phyloP scores from a whole-genome alignment of 1,140 invertebrate genomes.

The Heliconius hermathena region DNA sequence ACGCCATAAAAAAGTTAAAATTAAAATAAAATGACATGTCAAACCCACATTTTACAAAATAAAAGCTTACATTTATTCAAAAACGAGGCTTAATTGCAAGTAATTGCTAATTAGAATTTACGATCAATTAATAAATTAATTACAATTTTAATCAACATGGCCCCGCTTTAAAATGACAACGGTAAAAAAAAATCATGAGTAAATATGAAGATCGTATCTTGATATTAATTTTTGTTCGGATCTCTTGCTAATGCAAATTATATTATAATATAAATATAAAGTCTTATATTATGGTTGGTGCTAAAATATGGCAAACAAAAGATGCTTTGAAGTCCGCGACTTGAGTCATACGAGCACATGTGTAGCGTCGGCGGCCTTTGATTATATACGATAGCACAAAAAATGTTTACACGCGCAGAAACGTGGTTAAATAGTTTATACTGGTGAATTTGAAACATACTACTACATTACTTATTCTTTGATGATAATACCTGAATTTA shows the following conservation, averaged over 20 bases:
- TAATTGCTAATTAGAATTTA: slow-evolving; percentile 14
- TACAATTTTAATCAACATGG: slow-evolving; percentile 2
- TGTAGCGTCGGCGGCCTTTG: slow-evolving; percentile 12
- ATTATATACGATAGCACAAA: slow-evolving; percentile 17
- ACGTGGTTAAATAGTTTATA: neutral
- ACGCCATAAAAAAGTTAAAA: neutral
- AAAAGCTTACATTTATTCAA: neutral
- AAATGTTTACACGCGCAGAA: slow-evolving; percentile 28
- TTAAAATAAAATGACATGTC: too few species aligned
- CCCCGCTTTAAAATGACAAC: neutral
- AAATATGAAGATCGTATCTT: neutral
- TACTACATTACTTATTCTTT: neutral
- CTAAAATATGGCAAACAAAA: slow-evolving; percentile 24
- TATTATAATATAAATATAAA: neutral
- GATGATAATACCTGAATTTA: neutral
- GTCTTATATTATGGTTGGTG: neutral
- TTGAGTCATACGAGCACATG: slow-evolving; percentile 11
- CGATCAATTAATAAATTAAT: slow-evolving; percentile 10
- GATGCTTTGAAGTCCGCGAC: slow-evolving; percentile 18
- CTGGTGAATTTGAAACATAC: neutral
- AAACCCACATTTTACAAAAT: neutral
- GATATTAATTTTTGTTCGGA: neutral
- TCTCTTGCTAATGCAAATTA: neutral
- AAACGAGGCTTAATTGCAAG: slow-evolving; percentile 6
- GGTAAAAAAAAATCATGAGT: neutral